Base-by-base conservation (phyloP, 30 jellyfish, hydroid and myxozoan species). In the Pelagia noctiluca region DNA sequence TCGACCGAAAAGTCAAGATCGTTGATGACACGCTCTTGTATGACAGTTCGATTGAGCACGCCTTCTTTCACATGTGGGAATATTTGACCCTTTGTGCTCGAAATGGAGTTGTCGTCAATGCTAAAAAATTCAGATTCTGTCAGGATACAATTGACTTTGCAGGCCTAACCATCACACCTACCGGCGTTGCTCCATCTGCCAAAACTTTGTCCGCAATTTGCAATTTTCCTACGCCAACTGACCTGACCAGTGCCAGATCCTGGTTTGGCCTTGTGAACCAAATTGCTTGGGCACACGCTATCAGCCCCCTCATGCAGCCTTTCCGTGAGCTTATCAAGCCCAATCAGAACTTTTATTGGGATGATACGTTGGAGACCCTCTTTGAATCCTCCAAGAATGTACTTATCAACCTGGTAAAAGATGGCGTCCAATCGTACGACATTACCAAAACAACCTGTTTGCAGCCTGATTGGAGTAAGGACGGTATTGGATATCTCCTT, bases 81-180 rank as follows among this genome's bases (percentile, higher is more conserved):
- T 66, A 70, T 70, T 70, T 66, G 13, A 70, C 18, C 71, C 62
- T 66, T 4, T 66, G 80, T 33, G 80, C 22, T 4, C 26, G 57
- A 42, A 8, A 42, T 16, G 57, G 57, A 16, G 16, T 42, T 42
- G 57, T 42, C 57, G 19, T 49, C 57, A 75, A 50, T 29, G n/a
- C 87, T 10, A 78, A 48, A 7, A 50, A 75, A 33, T 48, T 75
- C 31, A 8, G 57, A 25, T 75, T 53, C 84, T 16, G 80, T 10
- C 4, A 16, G 23, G 87, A 75, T 22, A 75, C 87, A 7, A 61
- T 54, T 19, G 84, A 75, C 10, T 75, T 75, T 30, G 87, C 87
- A 21, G 87, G 87, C 57, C 50, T 75, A 18, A 86, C 10, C n/a
- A 52, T 75, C 87, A 75, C 85, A 24, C 21, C 87, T 12, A 28